A percentile compares a stretch with the other conserved stretches of the same genome.
These are phyloP conservation scores for Peucedramus taeniatus DNA, from an alignment of 2,113 vertebrate species.

Conservation along the genomic window DNA sequence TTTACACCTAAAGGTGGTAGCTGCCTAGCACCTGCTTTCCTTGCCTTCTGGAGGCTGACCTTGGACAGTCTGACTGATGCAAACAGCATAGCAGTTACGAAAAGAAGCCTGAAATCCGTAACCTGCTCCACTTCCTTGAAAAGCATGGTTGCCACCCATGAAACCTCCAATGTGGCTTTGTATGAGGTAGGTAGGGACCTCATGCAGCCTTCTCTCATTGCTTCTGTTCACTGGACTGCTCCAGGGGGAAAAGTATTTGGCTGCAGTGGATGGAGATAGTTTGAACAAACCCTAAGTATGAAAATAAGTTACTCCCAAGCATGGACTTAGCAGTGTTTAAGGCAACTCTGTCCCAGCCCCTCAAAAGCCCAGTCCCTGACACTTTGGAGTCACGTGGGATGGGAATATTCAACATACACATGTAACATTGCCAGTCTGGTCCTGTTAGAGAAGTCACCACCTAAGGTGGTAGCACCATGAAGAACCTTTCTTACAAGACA, in stretches of 20 bases:
- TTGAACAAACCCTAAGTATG: neutral
- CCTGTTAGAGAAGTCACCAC: neutral
- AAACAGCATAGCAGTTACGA: slow-evolving; percentile 68
- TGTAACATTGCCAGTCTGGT: neutral
- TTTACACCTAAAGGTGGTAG: neutral
- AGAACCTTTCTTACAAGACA: neutral
- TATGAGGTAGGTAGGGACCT: slow-evolving; percentile 74
- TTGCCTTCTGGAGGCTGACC: slow-evolving; percentile 75
- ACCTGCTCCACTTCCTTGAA: slow-evolving; percentile 72
- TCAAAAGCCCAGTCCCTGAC: too few relatives aligned
- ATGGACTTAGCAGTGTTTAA: neutral
- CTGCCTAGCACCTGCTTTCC: neutral
- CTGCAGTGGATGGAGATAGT: neutral
- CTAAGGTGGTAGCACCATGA: neutral
- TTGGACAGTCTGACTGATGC: slow-evolving; percentile 79
- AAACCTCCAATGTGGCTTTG: slow-evolving; percentile 81
- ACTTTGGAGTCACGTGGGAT: neutral
- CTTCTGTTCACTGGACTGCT: neutral
- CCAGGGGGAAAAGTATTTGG: neutral
- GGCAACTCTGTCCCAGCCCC: neutral
- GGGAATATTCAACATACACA: neutral
- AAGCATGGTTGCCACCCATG: slow-evolving; percentile 72
- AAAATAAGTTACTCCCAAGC: neutral
- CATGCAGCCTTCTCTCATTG: fast-evolving
- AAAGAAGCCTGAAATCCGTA: slow-evolving; percentile 69